phyloP scores from a whole-genome alignment of 2,113 vertebrate genomes.

The Noturus placidus region DNA sequence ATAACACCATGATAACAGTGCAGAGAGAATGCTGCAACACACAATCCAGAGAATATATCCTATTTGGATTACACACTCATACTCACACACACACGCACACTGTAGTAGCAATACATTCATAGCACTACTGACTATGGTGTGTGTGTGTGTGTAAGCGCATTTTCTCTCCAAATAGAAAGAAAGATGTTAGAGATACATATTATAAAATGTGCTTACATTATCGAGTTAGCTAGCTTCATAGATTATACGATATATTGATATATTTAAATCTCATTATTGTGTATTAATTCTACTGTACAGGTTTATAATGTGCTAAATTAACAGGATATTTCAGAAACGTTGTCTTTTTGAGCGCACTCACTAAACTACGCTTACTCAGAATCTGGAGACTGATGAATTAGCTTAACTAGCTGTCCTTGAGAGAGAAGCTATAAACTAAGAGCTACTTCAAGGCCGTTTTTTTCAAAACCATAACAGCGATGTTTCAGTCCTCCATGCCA shows the following conservation, averaged over 20 bases:
- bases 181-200: not conserved
- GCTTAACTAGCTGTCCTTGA: constrained; percentile 58
- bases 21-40: too few relatives aligned
- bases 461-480: constrained; percentile 27
- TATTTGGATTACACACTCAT: too few relatives aligned
- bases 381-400: not conserved
- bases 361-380: not conserved
- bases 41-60: not conserved
- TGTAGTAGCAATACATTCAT: too few relatives aligned
- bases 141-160: too few relatives aligned
- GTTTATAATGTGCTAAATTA: not conserved
- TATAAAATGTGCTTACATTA: not conserved
- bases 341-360: not conserved
- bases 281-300: not conserved
- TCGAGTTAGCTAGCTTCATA: too few relatives aligned
- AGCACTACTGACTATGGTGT: too few relatives aligned
- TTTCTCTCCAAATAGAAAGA: too few relatives aligned
- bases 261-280: not conserved
- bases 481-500: constrained; percentile 56
- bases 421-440: constrained; percentile 37
- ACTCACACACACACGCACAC: too few relatives aligned
- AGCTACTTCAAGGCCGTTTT: constrained; percentile 44
- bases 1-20: not conserved
- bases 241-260: too few relatives aligned
- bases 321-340: not conserved